Conservation (phyloP, 2,113 vertebrate species). For the Macrotus californicus region DNA sequence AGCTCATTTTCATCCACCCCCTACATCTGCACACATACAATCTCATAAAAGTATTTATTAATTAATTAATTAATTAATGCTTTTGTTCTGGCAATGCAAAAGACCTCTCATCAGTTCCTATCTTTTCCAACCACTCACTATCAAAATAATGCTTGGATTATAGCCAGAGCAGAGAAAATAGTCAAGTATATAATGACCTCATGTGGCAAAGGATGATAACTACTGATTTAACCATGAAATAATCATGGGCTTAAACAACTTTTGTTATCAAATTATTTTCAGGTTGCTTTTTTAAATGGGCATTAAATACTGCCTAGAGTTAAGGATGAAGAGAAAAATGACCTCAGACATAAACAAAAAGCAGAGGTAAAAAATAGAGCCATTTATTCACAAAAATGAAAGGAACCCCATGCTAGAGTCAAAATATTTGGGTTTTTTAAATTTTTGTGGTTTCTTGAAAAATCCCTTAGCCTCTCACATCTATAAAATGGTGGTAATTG, state of each 20-base stretch:
- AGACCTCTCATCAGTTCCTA: background rate
- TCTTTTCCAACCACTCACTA: constrained; percentile 2
- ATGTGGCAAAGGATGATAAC: constrained; percentile 46
- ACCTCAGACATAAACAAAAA: background rate
- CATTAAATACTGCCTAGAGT: background rate
- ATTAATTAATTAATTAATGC: constrained; percentile 57
- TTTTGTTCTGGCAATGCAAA: background rate
- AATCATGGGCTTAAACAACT: background rate
- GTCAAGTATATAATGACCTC: constrained; percentile 56
- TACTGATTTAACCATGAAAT: background rate
- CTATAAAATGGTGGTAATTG: background rate
- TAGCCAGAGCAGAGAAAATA: background rate
- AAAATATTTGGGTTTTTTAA: background rate
- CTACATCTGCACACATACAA: background rate
- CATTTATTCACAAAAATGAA: background rate
- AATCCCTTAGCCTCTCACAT: background rate
- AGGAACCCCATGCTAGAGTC: background rate
- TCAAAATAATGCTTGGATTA: background rate
- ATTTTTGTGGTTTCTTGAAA: background rate
- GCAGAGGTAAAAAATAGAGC: background rate
- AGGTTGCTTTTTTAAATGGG: background rate
- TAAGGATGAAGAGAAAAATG: background rate
- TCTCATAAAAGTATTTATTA: constrained; percentile 38
- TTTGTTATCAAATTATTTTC: background rate
- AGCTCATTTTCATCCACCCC: background rate